Evolutionary conservation across 1,140 invertebrate species (phyloP).

Genomic region (Phenacoccus solenopsis): DNA sequence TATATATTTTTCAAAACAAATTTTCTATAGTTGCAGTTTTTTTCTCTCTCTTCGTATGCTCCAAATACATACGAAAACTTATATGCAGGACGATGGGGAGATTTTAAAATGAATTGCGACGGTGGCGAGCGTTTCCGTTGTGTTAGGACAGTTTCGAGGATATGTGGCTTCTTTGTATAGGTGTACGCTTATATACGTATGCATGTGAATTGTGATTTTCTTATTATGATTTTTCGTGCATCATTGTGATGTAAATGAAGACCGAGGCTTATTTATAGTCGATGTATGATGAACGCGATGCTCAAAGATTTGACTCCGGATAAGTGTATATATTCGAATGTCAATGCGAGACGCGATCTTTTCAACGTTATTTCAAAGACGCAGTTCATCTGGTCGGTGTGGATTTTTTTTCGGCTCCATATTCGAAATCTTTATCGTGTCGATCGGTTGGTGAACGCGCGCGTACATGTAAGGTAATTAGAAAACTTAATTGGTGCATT

Average conservation of each 20-base stretch:
- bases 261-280: neutral
- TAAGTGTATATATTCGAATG: neutral
- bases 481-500: too few relatives aligned
- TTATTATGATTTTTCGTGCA: neutral
- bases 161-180: neutral
- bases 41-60: too few relatives aligned
- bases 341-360: neutral
- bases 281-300: too few relatives aligned
- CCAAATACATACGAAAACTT: neutral
- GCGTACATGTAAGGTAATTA: too few relatives aligned
- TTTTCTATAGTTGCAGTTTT: too few relatives aligned
- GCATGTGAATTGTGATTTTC: too few relatives aligned
- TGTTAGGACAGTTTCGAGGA: neutral
- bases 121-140: neutral
- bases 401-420: too few relatives aligned
- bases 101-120: too few relatives aligned
- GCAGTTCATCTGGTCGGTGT: neutral
- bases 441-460: too few relatives aligned
- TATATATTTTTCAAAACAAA: too few relatives aligned
- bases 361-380: neutral
- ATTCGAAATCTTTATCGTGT: too few relatives aligned
- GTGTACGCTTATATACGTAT: too few relatives aligned
- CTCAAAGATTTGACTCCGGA: neutral
- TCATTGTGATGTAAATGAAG: neutral
- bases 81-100: neutral